Evolutionary conservation across 2,888 invertebrate genomes (phyloP), one percentile per base, ranked within the genome.

Genomic region (Galeopsomyia nigrocyanea): DNA sequence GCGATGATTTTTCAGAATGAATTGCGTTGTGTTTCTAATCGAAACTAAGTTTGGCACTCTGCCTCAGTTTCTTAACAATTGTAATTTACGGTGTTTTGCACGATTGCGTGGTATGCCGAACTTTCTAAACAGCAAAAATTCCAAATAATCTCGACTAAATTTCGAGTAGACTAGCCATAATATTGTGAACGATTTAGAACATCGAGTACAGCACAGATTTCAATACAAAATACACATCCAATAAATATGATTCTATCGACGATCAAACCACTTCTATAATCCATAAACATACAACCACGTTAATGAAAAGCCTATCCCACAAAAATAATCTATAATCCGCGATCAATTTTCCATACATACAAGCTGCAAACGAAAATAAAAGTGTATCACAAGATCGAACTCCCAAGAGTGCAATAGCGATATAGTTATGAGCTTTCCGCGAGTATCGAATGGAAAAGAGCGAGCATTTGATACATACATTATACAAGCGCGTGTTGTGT

Each of bases 21-120:
- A 31, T 63, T 26, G 46, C 58, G 5, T 26, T 10, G 39, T 55
- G 39, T 55, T 53, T 47, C 22, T 53, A n/a, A 39, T 55, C 31
- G 39, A 53, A 65, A 60, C 17, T n/a, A n/a, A 63, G 50, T 60
- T 64, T 65, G 26, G 65, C 64, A 60, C 14, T 58, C 55, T 65
- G 47, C 60, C 64, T 10, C 49, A 31, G 21, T 70, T 70, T 70
- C 65, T 70, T 55, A 60, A 70, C 70, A 39, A 10, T 65, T 51
- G 39, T 21, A 57, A 65, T 60, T n/a, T 21, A 50, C 16, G 2
- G 39, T n/a, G n/a, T 26, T 17, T n/a, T 65, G 21, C 53, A 46
- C 55, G 10, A 65, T 70, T 60, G 16, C 26, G 26, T 26, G 26
- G 1, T 2, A 13, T 53, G 2, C 16, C 46, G 3, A 16, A 49